Evolutionary conservation across 2,113 vertebrate genomes (phyloP), one percentile per base, ranked within the genome.

Genomic region (Anolis sagrei): DNA sequence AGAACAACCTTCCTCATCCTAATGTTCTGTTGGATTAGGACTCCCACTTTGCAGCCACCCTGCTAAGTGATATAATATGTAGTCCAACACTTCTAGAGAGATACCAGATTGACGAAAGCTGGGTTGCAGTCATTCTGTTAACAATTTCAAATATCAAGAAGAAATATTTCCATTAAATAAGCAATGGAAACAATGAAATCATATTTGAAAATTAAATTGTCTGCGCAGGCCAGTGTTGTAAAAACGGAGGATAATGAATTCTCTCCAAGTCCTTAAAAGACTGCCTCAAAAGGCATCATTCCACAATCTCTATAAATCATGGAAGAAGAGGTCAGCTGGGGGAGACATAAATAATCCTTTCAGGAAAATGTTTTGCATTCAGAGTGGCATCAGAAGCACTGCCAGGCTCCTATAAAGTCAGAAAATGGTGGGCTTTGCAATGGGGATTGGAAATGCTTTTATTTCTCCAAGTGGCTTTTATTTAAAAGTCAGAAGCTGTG

Each of bases 281-380:
- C 36, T 75, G 36, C 8, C 29, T 54, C 75, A 77, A 77, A 51
- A 77, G 27, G 32, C 76, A 78, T 61, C 51, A 61, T 61, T 61
- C 76, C 18, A 36, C 34, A 78, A 61, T 78, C n/a, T 78, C 76
- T 61, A 32, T 61, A 78, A 34, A 78, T 61, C 54, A 78, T 61
- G 76, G 18, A 51, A 36, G 76, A 78, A 61, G 19, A 78, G 32
- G 51, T 58, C 29, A 61, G 49, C 7, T 34, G 32, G 54, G 21
- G 32, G 54, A 78, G 34, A 23, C 54, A 61, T 78, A 78, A 61
- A 78, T 78, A 36, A 61, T 58, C 36, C 73, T 75, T 19, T 11
- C 36, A 75, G 73, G 73, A 21, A 73, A 73, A 44, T 7, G 72
- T 73, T 73, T 36, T 64, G 62, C 62, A 64, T 73, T 2, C 34